These are phyloP conservation scores for Calvadosia cruxmelitensis DNA, from an alignment of 30 jellyfish, hydroid and myxozoan species.

Conservation along the genomic window DNA sequence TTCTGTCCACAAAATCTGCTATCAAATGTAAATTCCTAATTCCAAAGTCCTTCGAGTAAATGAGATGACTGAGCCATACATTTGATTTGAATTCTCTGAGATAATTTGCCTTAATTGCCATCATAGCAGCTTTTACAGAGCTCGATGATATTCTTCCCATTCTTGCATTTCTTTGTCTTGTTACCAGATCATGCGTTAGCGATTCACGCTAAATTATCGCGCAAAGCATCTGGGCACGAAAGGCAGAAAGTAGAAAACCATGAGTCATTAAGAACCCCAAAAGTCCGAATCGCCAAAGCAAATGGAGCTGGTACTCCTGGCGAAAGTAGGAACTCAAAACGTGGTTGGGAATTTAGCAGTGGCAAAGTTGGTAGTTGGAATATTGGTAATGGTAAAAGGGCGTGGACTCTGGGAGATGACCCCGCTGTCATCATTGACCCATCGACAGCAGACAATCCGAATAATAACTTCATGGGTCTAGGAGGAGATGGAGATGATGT, in stretches of 20 bases:
- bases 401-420: not conserved
- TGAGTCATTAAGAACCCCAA: not conserved
- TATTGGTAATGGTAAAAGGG: not conserved
- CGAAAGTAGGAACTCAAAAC: not conserved
- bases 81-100: too few relatives aligned
- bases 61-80: too few relatives aligned
- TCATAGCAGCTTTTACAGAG: too few relatives aligned
- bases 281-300: not conserved
- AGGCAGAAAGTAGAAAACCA: not conserved
- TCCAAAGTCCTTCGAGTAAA: too few relatives aligned
- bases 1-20: too few relatives aligned
- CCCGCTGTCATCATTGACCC: not conserved
- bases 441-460: too few relatives aligned
- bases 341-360: slow-evolving; percentile 1
- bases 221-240: not conserved
- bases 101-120: too few relatives aligned
- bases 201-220: not conserved
- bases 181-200: too few relatives aligned
- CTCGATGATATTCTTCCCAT: too few relatives aligned
- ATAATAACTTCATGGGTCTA: not conserved
- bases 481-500: not conserved
- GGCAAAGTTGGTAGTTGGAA: not conserved
- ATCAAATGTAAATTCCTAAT: too few relatives aligned
- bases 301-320: not conserved
- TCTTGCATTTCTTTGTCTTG: too few relatives aligned